Evolutionary conservation across 2,113 vertebrate genomes (phyloP).

Genomic region (Pachyramphus minor): DNA sequence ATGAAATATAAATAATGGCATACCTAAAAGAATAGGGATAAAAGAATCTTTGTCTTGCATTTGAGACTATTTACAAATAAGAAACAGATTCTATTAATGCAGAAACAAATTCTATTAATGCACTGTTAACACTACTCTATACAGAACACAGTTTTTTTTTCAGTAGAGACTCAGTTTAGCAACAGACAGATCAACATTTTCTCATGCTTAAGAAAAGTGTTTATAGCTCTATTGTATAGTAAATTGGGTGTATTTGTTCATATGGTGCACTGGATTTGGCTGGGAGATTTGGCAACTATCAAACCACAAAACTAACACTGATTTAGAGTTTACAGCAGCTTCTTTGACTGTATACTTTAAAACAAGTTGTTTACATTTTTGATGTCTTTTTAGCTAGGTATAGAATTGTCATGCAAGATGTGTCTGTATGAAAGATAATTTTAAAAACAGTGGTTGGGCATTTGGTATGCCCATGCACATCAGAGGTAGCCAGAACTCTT

Average conservation of each 20-base stretch:
- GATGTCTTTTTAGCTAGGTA: background rate
- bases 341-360: background rate
- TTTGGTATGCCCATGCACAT: background rate
- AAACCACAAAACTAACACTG: background rate
- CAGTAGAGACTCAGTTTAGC: background rate
- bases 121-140: background rate
- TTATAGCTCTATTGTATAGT: background rate
- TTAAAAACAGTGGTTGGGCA: background rate
- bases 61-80: background rate
- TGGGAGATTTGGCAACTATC: background rate
- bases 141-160: background rate
- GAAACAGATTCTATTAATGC: background rate
- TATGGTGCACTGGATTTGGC: background rate
- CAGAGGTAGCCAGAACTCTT: background rate
- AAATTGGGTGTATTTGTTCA: background rate
- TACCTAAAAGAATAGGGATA: background rate
- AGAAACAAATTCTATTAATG: background rate
- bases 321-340: background rate
- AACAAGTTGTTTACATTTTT: fast-evolving
- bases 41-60: background rate
- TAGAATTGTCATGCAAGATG: background rate
- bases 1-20: background rate
- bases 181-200: background rate
- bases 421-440: background rate
- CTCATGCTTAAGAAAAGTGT: background rate